phyloP scores from a whole-genome alignment of 2,888 invertebrate genomes.

The Eupeodes luniger region DNA sequence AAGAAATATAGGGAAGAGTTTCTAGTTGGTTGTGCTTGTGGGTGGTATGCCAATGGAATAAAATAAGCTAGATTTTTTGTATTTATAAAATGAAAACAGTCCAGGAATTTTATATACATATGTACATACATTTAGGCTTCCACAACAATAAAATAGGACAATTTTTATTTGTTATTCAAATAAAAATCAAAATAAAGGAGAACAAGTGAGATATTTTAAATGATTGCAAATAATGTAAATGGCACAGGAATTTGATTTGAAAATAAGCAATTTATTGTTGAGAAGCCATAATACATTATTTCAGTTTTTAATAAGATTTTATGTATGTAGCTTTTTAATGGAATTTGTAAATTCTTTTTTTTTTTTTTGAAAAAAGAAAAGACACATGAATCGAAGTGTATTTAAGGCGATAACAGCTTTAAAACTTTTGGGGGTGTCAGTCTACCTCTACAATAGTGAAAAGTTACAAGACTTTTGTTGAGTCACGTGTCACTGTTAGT shows the following conservation, averaged over 20 bases:
- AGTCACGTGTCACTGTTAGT: too few species aligned
- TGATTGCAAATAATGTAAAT: neutral
- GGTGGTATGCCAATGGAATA: neutral
- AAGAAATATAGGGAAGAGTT: neutral
- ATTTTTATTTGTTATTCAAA: conserved; percentile 3
- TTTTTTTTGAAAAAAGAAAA: too few species aligned
- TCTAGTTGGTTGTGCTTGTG: neutral
- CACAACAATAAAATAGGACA: neutral
- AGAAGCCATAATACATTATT: too few species aligned
- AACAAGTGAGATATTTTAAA: conserved; percentile 24
- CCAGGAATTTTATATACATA: neutral
- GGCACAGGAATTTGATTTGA: neutral
- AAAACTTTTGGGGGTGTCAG: too few species aligned
- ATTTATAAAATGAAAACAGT: neutral
- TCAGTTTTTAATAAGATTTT: too few species aligned
- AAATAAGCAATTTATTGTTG: neutral
- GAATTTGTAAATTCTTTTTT: too few species aligned
- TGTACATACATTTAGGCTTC: neutral
- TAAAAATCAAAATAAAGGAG: neutral
- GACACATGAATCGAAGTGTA: too few species aligned
- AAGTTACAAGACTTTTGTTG: too few species aligned
- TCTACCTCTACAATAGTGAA: too few species aligned
- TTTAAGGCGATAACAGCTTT: too few species aligned
- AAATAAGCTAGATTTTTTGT: conserved; percentile 9
- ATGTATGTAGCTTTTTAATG: too few species aligned